Base-by-base conservation (phyloP, 2,888 invertebrate species). In the Dendrolimus pini region DNA sequence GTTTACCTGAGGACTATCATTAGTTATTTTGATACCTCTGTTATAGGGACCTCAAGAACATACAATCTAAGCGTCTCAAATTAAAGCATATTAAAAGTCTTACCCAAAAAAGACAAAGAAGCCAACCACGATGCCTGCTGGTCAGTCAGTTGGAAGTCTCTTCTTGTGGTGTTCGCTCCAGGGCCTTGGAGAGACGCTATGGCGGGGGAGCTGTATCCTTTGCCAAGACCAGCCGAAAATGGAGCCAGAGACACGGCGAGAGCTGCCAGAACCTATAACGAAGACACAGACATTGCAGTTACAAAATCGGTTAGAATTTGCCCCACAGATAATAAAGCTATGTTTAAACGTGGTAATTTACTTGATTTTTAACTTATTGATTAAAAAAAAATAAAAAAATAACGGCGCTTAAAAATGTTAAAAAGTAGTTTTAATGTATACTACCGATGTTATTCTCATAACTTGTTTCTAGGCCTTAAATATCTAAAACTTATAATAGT, bases 81-180 rank as follows among this genome's bases (percentile, higher is more conserved):
- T 47, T 47, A 9, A 7, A 9, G 47, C 12, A 9, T 18, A 9
- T 13, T n/a, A 13, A 54, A 14, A 62, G 3, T 30, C 80, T 81
- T 67, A 91, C 92, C 95, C 53, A 95, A 83, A 66, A 95, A 92
- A 3, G 95, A 94, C 54, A 95, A 81, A 52, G 94, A 94, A 10
- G 95, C 95, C 2, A 95, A 91, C 95, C 95, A 95, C 41, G 94
- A 94, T 0, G 94, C 94, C 73, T 95, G 93, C 76, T 95, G 94
- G 74, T 93, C 92, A 0, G 93, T 92, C 53, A 93, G 83, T 64
- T 93, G 91, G 75, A 93, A 93, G 72, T 92, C 92, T 30, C 88
- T 62, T n/a, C 90, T 71, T 0, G 91, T 91, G 3, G 85, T 80
- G 55, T 91, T 91, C 2, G 80, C 75, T 0, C 83, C 88, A 58